Evolutionary conservation across 1,140 invertebrate species (phyloP), one percentile per base, ranked within the genome.

Genomic region (Drosophila kohkoa): DNA sequence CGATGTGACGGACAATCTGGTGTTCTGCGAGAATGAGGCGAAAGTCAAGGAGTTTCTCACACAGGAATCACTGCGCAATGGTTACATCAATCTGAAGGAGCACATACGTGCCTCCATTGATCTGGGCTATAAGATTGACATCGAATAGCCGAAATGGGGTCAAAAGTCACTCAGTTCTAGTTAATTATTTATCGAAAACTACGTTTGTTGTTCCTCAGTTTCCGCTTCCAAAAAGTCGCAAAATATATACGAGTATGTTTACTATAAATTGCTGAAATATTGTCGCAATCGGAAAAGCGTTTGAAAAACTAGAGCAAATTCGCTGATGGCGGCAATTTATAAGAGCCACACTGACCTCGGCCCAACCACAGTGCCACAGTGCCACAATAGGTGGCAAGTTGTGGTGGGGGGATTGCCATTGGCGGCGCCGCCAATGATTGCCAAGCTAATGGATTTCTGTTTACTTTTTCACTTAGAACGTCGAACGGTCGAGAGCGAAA

Each of bases 391-490:
- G 20, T 6, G 51, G 41, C 6, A 43, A 15, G 54, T 25, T 25
- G 20, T 25, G 20, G 20, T 25, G 28, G 67, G 38, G 32, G 32
- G n/a, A 48, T 11, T 78, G 85, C 80, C 74, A 66, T 59, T 89
- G 83, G 70, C 81, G 86, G 70, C 81, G 85, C 85, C 85, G 78
- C 76, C 88, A 87, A 90, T 90, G 88, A 90, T 90, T 90, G 87
- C 88, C 80, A 65, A 91, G 88, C 88, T 90, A 90, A 90, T 90
- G 88, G 88, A 90, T 90, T 90, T 90, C 88, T 90, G 88, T 90
- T 90, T 90, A 90, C 88, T 90, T 90, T 90, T 90, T 88, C 88
- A 90, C 82, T 90, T 90, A 90, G 82, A 81, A 58, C 64, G 75
- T 41, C 57, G 71, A 71, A 45, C 68, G 65, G 59, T 76, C 68